Evolutionary conservation across 1,140 invertebrate species (phyloP).

Genomic region (Heliconius nattereri): DNA sequence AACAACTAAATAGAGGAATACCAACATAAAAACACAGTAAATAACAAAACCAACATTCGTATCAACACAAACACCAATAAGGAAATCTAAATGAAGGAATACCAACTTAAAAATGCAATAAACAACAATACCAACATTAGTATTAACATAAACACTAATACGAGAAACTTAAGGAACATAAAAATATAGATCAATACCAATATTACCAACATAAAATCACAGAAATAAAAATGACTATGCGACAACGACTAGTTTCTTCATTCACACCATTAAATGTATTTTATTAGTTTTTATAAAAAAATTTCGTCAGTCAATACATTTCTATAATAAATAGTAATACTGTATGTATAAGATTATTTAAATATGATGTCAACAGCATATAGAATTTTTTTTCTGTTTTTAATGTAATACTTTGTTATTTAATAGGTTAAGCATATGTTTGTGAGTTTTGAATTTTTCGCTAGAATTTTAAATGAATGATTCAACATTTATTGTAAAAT

Average conservation of each 20-base stretch:
- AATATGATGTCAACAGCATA: background rate
- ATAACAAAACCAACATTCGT: background rate
- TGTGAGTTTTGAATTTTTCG: background rate
- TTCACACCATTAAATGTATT: background rate
- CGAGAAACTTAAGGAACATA: no score
- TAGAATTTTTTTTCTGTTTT: background rate
- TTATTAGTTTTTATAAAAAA: background rate
- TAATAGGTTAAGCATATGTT: background rate
- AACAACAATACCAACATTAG: background rate
- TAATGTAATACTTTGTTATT: background rate
- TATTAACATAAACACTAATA: background rate
- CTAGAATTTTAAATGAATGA: no score
- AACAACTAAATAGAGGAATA: background rate
- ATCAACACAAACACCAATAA: background rate
- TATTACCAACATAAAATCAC: background rate
- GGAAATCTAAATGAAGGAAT: no score
- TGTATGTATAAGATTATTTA: background rate
- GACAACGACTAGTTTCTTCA: background rate
- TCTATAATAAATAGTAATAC: no score
- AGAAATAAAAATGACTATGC: background rate
- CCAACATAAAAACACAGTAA: background rate
- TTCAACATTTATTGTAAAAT: background rate
- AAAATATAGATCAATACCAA: no score
- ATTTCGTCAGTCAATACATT: background rate
- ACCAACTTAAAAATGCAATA: background rate